phyloP scores from a whole-genome alignment of 2,113 vertebrate genomes.

The Pungitius pungitius region DNA sequence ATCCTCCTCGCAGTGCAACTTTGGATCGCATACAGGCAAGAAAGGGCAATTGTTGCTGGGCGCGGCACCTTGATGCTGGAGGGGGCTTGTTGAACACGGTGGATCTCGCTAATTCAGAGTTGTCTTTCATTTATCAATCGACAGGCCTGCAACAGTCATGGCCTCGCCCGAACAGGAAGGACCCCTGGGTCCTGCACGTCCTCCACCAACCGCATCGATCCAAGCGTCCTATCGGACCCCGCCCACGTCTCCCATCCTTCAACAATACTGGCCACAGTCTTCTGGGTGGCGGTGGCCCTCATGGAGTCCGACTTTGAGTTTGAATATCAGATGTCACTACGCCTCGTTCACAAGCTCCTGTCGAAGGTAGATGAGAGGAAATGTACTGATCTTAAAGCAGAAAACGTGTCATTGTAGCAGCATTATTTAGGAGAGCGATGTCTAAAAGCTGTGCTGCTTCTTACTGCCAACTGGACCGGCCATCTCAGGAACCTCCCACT shows the following conservation, averaged over 20 bases:
- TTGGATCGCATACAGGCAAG: conserved; percentile 91
- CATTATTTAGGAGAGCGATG: neutral
- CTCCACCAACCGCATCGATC: conserved; percentile 86
- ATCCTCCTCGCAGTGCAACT: conserved; percentile 95
- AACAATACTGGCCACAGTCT: conserved; percentile 93
- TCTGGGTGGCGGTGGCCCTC: conserved; percentile 96
- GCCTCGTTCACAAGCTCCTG: conserved; percentile 92
- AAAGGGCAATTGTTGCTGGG: neutral
- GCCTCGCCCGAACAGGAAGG: conserved; percentile 82
- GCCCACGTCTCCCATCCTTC: conserved; percentile 93
- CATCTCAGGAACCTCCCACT: neutral
- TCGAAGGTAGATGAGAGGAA: conserved; percentile 73
- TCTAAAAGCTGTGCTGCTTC: neutral
- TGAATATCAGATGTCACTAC: conserved; percentile 96
- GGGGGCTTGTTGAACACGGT: neutral
- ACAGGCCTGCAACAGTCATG: conserved; percentile 93
- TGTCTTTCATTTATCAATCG: conserved; percentile 46
- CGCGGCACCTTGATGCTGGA: neutral
- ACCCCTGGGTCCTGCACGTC: conserved; percentile 90
- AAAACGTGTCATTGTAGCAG: neutral
- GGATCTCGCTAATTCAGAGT: neutral
- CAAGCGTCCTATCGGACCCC: conserved; percentile 84
- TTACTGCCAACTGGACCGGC: neutral
- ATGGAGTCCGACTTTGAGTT: conserved; percentile 99
- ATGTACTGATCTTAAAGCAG: neutral